A percentile compares a stretch with the other conserved stretches of the same genome.
Evolutionary conservation across 2,113 vertebrate species (phyloP).

Genomic region (Australoheros scitulus): DNA sequence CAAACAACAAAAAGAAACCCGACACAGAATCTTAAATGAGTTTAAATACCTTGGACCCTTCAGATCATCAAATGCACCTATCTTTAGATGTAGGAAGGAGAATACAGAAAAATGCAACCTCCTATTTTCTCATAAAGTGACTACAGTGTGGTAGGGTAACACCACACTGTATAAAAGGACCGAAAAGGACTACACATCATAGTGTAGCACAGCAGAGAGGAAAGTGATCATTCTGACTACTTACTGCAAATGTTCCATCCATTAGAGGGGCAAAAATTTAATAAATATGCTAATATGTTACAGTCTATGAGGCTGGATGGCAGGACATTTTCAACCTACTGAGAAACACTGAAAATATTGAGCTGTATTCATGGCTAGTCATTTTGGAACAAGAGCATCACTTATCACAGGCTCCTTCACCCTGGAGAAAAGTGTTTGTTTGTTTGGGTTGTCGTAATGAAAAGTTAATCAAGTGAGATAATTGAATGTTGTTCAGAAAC

Average conservation of each 20-base stretch:
- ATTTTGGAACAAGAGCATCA: slow-evolving; percentile 50
- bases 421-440: slow-evolving; percentile 67
- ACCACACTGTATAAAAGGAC: not conserved
- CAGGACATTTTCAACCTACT: slow-evolving; percentile 54
- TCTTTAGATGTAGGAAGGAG: not conserved
- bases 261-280: slow-evolving; percentile 67
- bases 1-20: not conserved
- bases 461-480: slow-evolving; percentile 82
- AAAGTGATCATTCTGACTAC: slow-evolving; percentile 54
- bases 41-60: not conserved
- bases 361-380: slow-evolving; percentile 48
- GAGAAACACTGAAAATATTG: slow-evolving; percentile 39
- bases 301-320: slow-evolving; percentile 44
- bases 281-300: slow-evolving; percentile 77
- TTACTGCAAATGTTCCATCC: slow-evolving; percentile 72
- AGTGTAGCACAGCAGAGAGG: slow-evolving; percentile 17
- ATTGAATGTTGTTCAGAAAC: slow-evolving; percentile 75
- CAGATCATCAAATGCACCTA: slow-evolving; percentile 1
- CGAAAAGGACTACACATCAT: slow-evolving; percentile 9
- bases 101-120: slow-evolving; percentile 1
- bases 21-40: not conserved
- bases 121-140: slow-evolving; percentile 19
- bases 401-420: slow-evolving; percentile 62
- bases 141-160: slow-evolving; percentile 16
- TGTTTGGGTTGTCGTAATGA: slow-evolving; percentile 75